These are phyloP conservation scores for Sepioteuthis lessoniana DNA, from an alignment of 2,888 invertebrate species.

Conservation along the genomic window DNA sequence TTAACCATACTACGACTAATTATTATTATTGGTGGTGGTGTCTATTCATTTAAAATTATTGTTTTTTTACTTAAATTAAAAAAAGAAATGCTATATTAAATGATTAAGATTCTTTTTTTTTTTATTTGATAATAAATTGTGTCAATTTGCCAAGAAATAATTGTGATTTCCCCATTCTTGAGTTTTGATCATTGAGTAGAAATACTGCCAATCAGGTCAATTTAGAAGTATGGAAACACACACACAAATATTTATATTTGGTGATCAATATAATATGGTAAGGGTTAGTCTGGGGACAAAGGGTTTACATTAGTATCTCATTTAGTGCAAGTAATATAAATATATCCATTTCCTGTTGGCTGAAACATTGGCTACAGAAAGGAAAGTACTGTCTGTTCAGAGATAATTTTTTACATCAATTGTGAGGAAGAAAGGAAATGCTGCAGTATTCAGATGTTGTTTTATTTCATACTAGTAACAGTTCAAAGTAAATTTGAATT, in stretches of 20 bases:
- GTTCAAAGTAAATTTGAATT: too few species aligned
- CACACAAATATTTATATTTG: not conserved
- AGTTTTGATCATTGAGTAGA: not conserved
- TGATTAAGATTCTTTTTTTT: not conserved
- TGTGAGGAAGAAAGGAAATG: not conserved
- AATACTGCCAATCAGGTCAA: constrained; percentile 33
- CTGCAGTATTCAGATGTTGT: not conserved
- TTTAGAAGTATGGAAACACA: not conserved
- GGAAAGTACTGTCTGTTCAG: not conserved
- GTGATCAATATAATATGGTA: not conserved
- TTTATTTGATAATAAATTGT: not conserved
- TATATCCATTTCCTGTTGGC: not conserved
- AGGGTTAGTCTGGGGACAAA: not conserved
- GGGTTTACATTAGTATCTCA: not conserved
- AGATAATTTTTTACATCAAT: not conserved
- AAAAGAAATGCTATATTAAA: not conserved
- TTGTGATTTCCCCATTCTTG: not conserved
- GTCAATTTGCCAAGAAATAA: not conserved
- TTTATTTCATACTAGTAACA: not conserved
- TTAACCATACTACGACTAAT: too few species aligned
- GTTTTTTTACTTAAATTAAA: not conserved
- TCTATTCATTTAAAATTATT: too few species aligned
- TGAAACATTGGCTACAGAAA: constrained; percentile 9
- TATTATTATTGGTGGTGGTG: too few species aligned
- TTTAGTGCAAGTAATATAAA: constrained; percentile 15